These are phyloP conservation scores for Sebastiscus albofasciatus DNA, from an alignment of 2,797 vertebrate species.

Conservation along the genomic window DNA sequence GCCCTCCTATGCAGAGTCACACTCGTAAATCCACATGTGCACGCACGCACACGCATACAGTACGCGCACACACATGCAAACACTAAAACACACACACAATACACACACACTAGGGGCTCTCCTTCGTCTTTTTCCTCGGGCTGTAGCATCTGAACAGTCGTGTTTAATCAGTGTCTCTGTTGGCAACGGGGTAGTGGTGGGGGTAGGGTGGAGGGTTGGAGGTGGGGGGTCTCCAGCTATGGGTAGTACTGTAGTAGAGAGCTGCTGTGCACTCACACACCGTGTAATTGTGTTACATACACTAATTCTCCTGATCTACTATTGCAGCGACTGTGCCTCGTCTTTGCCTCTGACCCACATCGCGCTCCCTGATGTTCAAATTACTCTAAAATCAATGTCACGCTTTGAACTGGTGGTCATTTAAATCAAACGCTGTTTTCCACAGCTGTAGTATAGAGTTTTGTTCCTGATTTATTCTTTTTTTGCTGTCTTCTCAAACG, in stretches of 20 bases:
- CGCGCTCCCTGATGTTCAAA: constrained; percentile 49
- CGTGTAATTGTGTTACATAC: constrained; percentile 78
- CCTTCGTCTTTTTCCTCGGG: constrained; percentile 60
- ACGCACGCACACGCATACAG: neutral
- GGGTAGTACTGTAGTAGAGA: constrained; percentile 43
- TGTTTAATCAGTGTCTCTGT: constrained; percentile 81
- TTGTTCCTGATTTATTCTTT: neutral
- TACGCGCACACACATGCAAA: constrained; percentile 1
- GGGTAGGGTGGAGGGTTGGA: constrained; percentile 29
- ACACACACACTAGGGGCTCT: constrained; percentile 46
- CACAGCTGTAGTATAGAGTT: neutral
- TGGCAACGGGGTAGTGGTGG: constrained; percentile 60
- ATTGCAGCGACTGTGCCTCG: constrained; percentile 32
- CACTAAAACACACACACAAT: constrained; percentile 10
- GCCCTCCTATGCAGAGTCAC: constrained; percentile 11
- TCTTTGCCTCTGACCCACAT: constrained; percentile 68
- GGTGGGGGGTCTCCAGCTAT: constrained; percentile 61
- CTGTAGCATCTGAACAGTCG: constrained; percentile 77
- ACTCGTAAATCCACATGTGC: neutral
- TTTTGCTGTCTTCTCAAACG: constrained; percentile 22
- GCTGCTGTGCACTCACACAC: constrained; percentile 73
- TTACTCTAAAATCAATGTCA: constrained; percentile 56
- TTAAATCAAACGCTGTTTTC: constrained; percentile 42
- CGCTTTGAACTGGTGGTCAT: constrained; percentile 16
- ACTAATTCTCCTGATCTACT: constrained; percentile 72